Base-by-base conservation (phyloP, 2,888 invertebrate species). In the Heliconius ismenius region DNA sequence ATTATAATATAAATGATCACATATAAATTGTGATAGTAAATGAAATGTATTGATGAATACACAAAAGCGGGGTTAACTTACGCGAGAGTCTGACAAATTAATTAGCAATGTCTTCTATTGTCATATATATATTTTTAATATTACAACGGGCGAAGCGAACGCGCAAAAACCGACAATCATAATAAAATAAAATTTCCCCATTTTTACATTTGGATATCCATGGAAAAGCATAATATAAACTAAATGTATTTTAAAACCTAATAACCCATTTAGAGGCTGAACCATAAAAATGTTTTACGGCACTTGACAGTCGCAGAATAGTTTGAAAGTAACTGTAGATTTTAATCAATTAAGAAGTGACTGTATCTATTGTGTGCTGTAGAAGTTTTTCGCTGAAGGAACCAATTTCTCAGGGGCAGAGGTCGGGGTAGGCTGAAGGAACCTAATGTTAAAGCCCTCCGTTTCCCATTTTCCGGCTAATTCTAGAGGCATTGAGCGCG, bases 281-380 rank as follows among this genome's bases (percentile, higher is more conserved):
- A 70, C 18, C 24, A 58, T 70, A 70, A 70, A 70, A 70, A 18
- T 70, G 15, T 70, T 24, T n/a, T 36, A 54, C 36, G 32, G 70
- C 58, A 58, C 58, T 70, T 58, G 58, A 70, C 36, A 70, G 58
- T 70, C 58, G 70, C 32, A 58, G n/a, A 70, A 32, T 36, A 58
- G 9, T 32, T 70, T 70, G 15, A 15, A 70, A 70, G n/a, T 58
- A 32, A n/a, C n/a, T 7, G 13, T 43, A 62, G 26, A 15, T 26
- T 26, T 26, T 62, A 26, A 7, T 3, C 39, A 43, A 1, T 15
- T 26, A 65, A 65, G 39, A 43, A 15, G 67, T 39, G 24, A 39
- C 7, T 67, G 2, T 64, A 32, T 6, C 28, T 28, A 67, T 24
- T 18, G 6, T 49, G 0, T 43, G 4, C 43, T 43, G 15, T 49